Base-by-base conservation (phyloP, 2,888 invertebrate genomes). In the Smittia sp. region DNA sequence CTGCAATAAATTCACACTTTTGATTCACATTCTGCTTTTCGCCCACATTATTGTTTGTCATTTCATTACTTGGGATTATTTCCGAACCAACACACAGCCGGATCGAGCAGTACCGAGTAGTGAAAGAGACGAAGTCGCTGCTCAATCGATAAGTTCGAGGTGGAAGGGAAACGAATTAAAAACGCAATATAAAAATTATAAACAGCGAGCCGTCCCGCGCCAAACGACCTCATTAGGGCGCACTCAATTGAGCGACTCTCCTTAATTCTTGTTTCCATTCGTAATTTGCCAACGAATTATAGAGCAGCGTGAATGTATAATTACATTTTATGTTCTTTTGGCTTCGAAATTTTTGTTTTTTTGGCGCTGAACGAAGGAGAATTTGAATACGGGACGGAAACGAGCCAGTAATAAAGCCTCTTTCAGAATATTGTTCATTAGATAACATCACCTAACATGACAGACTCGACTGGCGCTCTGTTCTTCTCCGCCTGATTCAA, bases 251-350 rank as follows among this genome's bases (percentile, higher is more conserved):
- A 46, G 46, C 15, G 46, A 46, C 46, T 46, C 46, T 46, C 46
- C 46, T 46, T 46, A 46, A n/a, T 46, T 46, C 9, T 11, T 46
- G 11, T 46, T 46, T 46, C 46, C 46, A 46, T 46, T 46, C 46
- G 46, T 15, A 46, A 46, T 46, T 46, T 46, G 15, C 46, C 11
- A 46, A 15, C 46, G 11, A 46, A 46, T 46, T 46, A 46, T 46
- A 46, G 46, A 46, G 46, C 46, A 46, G 46, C 46, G 46, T 46
- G 46, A 46, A 46, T 46, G 46, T 46, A 46, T 46, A 46, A 46
- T 46, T 46, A 46, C 46, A 46, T 6, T 46, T 6, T 46, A n/a
- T n/a, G 38, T 11, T 38, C 11, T 38, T 38, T 11, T 9, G 38
- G 38, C 38, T 38, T 38, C 38, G 11, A 38, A 6, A 38, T 38